phyloP scores from a whole-genome alignment of 2,113 vertebrate genomes.

The Shinisaurus crocodilurus region DNA sequence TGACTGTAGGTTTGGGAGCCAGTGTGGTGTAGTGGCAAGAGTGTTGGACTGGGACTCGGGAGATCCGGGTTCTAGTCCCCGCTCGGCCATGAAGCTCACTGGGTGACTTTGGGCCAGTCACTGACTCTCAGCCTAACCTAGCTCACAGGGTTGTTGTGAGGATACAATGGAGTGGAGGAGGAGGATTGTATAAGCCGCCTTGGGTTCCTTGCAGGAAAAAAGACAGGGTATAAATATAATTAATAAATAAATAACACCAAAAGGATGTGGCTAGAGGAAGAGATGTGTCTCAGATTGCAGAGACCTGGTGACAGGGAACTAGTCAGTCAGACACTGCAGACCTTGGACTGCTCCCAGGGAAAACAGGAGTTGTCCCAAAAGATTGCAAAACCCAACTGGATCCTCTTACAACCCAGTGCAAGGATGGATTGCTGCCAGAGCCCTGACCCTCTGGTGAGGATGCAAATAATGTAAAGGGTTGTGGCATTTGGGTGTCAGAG shows the following conservation, averaged over 20 bases:
- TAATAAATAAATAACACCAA: too few relatives aligned
- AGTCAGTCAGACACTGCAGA: neutral
- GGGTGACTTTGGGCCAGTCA: too few relatives aligned
- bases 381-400: neutral
- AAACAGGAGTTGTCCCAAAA: neutral
- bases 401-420: neutral
- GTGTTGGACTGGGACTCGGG: too few relatives aligned
- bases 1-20: neutral
- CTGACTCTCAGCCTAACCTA: too few relatives aligned
- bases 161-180: too few relatives aligned
- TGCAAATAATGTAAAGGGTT: neutral
- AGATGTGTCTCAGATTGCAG: neutral
- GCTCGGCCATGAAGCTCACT: too few relatives aligned
- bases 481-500: neutral
- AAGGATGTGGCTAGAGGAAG: neutral
- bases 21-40: too few relatives aligned
- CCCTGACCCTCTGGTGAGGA: neutral
- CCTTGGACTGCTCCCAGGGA: neutral
- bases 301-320: neutral
- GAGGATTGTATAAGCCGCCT: too few relatives aligned
- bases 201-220: too few relatives aligned
- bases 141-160: too few relatives aligned
- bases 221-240: too few relatives aligned
- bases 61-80: too few relatives aligned
- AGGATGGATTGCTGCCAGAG: neutral